phyloP scores from a whole-genome alignment of 1,140 invertebrate genomes.

The Trachymyrmex cornetzi region DNA sequence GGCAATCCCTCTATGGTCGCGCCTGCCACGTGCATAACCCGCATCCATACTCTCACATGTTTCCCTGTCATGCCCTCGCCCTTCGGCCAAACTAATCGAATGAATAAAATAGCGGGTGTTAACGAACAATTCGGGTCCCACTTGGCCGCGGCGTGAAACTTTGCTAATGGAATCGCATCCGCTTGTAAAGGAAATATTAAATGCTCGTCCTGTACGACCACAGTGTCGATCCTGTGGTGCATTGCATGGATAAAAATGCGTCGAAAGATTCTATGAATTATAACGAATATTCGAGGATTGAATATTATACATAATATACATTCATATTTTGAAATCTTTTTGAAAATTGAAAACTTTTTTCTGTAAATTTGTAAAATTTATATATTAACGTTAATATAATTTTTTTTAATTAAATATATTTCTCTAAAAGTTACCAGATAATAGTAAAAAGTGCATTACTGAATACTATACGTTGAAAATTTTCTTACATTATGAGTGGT shows the following conservation, averaged over 20 bases:
- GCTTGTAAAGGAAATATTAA: conserved; percentile 80
- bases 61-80: conserved; percentile 58
- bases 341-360: neutral
- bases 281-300: neutral
- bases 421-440: neutral
- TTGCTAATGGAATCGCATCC: conserved; percentile 80
- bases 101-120: conserved; percentile 79
- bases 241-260: neutral
- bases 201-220: conserved; percentile 62
- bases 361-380: neutral
- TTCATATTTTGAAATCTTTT: neutral
- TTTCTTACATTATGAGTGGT: conserved; percentile 37
- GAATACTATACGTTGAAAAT: conserved; percentile 18
- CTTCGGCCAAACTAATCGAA: conserved; percentile 77
- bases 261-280: neutral
- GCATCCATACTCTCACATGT: neutral
- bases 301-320: neutral
- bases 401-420: neutral
- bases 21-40: conserved; percentile 28
- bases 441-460: conserved; percentile 13
- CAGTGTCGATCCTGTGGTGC: conserved; percentile 41
- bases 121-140: conserved; percentile 75
- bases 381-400: neutral
- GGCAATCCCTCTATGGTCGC: conserved; percentile 23
- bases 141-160: conserved; percentile 73